Evolutionary conservation across 2,113 vertebrate genomes (phyloP).

Genomic region (Pyxicephalus adspersus): DNA sequence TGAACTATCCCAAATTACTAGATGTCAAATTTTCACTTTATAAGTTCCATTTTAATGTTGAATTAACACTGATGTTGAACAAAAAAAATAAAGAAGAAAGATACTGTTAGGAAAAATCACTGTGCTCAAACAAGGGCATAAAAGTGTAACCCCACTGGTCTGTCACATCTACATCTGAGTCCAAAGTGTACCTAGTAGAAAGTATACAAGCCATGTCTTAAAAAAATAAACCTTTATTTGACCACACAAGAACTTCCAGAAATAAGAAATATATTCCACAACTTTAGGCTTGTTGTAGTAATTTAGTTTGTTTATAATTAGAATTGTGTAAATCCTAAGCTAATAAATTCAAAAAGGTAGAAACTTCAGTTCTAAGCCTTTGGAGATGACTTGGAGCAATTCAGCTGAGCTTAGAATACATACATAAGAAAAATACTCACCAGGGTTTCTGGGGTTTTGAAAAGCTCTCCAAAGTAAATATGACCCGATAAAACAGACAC

Average conservation of each 20-base stretch:
- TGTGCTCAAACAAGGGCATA: not conserved
- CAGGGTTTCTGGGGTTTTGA: constrained; percentile 13
- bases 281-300: not conserved
- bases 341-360: constrained; percentile 23
- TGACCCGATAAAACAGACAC: constrained; percentile 32
- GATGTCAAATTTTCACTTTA: no score
- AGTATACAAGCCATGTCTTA: not conserved
- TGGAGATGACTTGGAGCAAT: not conserved
- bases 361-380: constrained; percentile 22
- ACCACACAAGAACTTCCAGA: constrained; percentile 29
- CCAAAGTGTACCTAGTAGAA: constrained; percentile 56
- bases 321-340: constrained; percentile 24
- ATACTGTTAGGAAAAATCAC: no score
- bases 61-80: no score
- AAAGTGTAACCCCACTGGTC: not conserved
- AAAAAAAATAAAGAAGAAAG: no score
- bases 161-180: not conserved
- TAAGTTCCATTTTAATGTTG: no score
- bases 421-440: constrained; percentile 10
- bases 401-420: constrained; percentile 8
- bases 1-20: no score
- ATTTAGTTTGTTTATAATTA: constrained; percentile 22
- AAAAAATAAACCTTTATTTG: constrained; percentile 19
- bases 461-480: constrained; percentile 49
- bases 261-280: not conserved